These are phyloP conservation scores for Hipparchia semele DNA, from an alignment of 2,888 invertebrate species.

Conservation along the genomic window DNA sequence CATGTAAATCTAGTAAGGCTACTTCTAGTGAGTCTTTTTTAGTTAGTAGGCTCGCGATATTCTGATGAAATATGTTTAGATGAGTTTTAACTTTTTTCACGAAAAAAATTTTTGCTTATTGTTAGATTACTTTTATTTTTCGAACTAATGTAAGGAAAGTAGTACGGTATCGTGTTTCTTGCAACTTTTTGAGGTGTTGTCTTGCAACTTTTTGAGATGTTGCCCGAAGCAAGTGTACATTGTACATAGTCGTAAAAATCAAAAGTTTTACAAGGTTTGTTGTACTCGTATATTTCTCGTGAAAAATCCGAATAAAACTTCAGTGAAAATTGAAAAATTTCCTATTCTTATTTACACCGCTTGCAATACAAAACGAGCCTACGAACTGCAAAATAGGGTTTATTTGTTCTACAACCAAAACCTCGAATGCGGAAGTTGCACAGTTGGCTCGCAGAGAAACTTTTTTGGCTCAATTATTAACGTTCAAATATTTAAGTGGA, in stretches of 20 bases:
- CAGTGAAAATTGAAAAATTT: not conserved
- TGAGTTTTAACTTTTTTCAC: too few relatives aligned
- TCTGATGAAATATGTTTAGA: too few relatives aligned
- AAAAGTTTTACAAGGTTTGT: not conserved
- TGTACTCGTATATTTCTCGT: conserved; percentile 8
- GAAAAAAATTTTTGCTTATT: too few relatives aligned
- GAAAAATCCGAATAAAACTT: conserved; percentile 14
- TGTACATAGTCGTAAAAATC: not conserved
- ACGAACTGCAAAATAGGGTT: not conserved
- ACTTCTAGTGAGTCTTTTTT: too few relatives aligned
- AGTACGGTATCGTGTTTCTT: too few relatives aligned
- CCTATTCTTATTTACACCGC: conserved; percentile 13
- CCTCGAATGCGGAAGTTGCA: not conserved
- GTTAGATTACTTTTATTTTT: too few relatives aligned
- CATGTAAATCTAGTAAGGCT: too few relatives aligned
- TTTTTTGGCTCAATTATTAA: conserved; percentile 16
- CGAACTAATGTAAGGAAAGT: too few relatives aligned
- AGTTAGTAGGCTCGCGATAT: too few relatives aligned
- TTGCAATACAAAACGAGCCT: conserved; percentile 9
- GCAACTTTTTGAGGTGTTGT: too few relatives aligned
- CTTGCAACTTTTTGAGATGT: not conserved
- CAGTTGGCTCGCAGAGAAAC: not conserved
- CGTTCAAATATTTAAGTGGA: not conserved
- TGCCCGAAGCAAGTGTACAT: not conserved
- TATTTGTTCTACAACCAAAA: conserved; percentile 14